Conservation (phyloP, 2,888 invertebrate genomes). For the Leptarthrus brevirostris region DNA sequence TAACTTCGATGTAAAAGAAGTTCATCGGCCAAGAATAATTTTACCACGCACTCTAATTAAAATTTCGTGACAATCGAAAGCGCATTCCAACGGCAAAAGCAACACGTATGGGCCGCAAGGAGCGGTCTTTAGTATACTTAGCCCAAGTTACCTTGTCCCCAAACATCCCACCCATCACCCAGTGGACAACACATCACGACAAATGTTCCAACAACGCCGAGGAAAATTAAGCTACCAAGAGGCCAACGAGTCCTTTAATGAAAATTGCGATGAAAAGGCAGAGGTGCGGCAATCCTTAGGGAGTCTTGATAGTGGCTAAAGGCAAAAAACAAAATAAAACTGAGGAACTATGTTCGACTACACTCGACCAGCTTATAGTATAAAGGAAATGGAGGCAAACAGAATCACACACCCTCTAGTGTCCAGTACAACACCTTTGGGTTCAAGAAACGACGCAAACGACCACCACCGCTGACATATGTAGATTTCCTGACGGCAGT, state of each 20-base stretch:
- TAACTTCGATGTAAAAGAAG: slow-evolving; percentile 33
- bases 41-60: slow-evolving; percentile 49
- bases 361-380: slow-evolving; percentile 4
- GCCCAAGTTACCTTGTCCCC: slow-evolving; percentile 35
- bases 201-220: slow-evolving; percentile 8
- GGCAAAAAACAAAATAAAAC: slow-evolving; percentile 9
- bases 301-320: slow-evolving; percentile 53
- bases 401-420: slow-evolving; percentile 49
- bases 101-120: slow-evolving; percentile 49
- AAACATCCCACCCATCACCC: slow-evolving; percentile 21
- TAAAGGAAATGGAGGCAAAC: slow-evolving; percentile 25
- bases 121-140: slow-evolving; percentile 50
- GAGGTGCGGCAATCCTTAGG: slow-evolving; percentile 56
- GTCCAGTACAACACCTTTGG: slow-evolving; percentile 52
- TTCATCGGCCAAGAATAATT: not conserved
- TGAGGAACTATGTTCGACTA: not conserved
- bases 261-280: slow-evolving; percentile 53
- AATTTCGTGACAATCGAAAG: slow-evolving; percentile 54
- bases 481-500: slow-evolving; percentile 22
- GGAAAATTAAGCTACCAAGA: slow-evolving; percentile 34
- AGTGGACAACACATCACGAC: slow-evolving; percentile 18
- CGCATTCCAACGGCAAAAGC: slow-evolving; percentile 50
- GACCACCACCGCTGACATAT: not conserved
- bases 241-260: slow-evolving; percentile 51
- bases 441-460: slow-evolving; percentile 53